phyloP scores from a whole-genome alignment of 2,797 vertebrate genomes.

The Anabas testudineus region DNA sequence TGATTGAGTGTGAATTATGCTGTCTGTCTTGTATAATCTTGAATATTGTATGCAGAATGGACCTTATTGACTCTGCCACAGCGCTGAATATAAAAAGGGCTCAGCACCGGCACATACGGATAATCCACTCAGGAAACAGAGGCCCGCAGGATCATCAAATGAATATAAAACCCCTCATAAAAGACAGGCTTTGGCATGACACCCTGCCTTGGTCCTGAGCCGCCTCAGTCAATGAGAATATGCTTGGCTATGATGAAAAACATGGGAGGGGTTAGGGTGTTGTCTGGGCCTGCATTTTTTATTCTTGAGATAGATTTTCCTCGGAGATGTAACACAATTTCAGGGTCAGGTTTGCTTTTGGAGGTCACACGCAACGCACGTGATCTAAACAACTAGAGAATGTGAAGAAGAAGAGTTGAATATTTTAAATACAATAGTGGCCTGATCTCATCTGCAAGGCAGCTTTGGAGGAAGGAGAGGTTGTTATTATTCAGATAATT shows the following conservation, averaged over 20 bases:
- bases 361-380: conserved; percentile 44
- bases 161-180: conserved; percentile 84
- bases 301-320: conserved; percentile 44
- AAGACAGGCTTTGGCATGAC: conserved; percentile 80
- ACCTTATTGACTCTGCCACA: conserved; percentile 81
- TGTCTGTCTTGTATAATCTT: conserved; percentile 85
- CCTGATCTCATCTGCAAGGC: neutral
- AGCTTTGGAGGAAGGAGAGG: neutral
- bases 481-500: conserved; percentile 4
- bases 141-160: conserved; percentile 82
- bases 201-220: conserved; percentile 78
- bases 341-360: conserved; percentile 49
- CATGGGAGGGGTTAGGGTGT: conserved; percentile 60
- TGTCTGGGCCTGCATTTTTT: conserved; percentile 50
- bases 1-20: conserved; percentile 83
- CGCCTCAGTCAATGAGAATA: conserved; percentile 73
- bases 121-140: conserved; percentile 86
- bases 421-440: conserved; percentile 3
- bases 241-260: conserved; percentile 65
- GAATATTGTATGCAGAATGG: conserved; percentile 86
- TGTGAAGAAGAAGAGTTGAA: neutral
- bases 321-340: conserved; percentile 32
- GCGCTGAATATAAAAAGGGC: conserved; percentile 81
- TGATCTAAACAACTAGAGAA: conserved; percentile 22
- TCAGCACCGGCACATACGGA: conserved; percentile 76